Evolutionary conservation across 1,140 invertebrate species (phyloP).

Genomic region (Ericerus pela): DNA sequence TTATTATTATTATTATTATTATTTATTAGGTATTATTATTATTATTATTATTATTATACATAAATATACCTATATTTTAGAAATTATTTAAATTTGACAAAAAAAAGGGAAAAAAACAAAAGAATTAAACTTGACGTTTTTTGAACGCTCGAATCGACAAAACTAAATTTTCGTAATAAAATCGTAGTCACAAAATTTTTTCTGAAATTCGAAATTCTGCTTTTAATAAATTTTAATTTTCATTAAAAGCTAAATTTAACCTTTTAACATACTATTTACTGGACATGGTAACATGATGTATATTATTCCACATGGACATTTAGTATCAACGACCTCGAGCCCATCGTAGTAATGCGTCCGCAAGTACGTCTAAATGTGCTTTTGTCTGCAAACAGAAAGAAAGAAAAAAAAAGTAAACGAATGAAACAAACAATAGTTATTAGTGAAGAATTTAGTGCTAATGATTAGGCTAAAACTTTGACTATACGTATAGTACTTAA

Average conservation of each 20-base stretch:
- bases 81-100: too few relatives aligned
- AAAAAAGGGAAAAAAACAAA: background rate
- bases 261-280: constrained; percentile 11
- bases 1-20: too few relatives aligned
- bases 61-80: too few relatives aligned
- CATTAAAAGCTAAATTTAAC: constrained; percentile 1
- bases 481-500: too few relatives aligned
- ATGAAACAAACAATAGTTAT: too few relatives aligned
- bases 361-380: constrained; percentile 81
- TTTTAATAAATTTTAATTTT: background rate
- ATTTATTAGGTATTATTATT: too few relatives aligned
- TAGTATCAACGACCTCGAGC: constrained; percentile 63
- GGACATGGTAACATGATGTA: constrained; percentile 12
- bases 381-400: constrained; percentile 90
- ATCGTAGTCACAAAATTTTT: background rate
- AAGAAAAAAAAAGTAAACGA: too few relatives aligned
- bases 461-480: too few relatives aligned
- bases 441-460: too few relatives aligned
- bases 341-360: constrained; percentile 81
- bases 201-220: background rate
- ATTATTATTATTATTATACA: too few relatives aligned
- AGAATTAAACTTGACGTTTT: background rate
- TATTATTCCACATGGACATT: constrained; percentile 3
- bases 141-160: background rate
- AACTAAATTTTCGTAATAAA: too few relatives aligned